Percentiles rank a stretch among this genome's conserved stretches.
These are phyloP conservation scores for Ophion ventricosus DNA, from an alignment of 2,888 invertebrate species.

Conservation along the genomic window DNA sequence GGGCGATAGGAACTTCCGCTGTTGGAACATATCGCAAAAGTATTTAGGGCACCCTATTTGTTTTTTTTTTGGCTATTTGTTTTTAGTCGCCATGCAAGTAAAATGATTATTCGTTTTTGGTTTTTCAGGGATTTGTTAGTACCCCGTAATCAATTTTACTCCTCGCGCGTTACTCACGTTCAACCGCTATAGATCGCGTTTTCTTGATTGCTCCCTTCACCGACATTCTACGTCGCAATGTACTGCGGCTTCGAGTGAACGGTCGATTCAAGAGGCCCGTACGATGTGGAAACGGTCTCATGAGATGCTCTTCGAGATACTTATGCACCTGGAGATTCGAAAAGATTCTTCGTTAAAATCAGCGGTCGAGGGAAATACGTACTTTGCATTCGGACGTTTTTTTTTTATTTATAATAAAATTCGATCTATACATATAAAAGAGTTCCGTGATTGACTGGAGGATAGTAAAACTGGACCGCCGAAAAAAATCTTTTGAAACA, in stretches of 20 bases:
- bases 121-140: constrained; percentile 38
- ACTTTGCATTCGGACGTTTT: no score
- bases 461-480: no score
- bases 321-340: constrained; percentile 89
- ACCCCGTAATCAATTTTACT: not conserved
- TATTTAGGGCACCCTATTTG: constrained; percentile 62
- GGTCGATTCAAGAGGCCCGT: constrained; percentile 87
- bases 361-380: not conserved
- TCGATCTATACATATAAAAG: no score
- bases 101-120: constrained; percentile 54
- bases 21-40: constrained; percentile 71
- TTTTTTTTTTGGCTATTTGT: constrained; percentile 12
- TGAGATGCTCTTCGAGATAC: constrained; percentile 93
- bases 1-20: constrained; percentile 74
- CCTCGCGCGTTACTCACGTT: constrained; percentile 86
- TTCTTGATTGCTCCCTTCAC: constrained; percentile 97
- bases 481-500: no score
- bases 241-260: constrained; percentile 81
- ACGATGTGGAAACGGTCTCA: constrained; percentile 91
- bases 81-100: constrained; percentile 69
- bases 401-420: no score
- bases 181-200: constrained; percentile 96
- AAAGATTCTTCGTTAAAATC: not conserved
- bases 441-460: no score
- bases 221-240: constrained; percentile 90